phyloP scores from a whole-genome alignment of 2,113 vertebrate genomes.

The Phrynosoma blainvillii region DNA sequence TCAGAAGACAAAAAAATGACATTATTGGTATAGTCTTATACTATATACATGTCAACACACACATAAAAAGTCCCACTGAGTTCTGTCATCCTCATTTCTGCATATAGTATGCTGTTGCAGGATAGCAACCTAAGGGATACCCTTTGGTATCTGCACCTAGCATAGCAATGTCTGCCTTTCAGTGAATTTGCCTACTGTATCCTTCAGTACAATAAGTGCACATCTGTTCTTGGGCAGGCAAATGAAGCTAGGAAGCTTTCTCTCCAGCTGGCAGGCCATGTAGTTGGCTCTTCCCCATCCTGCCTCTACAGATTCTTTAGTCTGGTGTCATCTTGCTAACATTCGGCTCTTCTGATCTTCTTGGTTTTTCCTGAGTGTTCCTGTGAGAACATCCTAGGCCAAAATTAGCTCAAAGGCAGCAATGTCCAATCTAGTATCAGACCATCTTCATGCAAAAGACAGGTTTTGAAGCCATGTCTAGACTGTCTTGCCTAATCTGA shows the following conservation, averaged over 20 bases:
- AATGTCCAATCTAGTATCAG: conserved; percentile 10
- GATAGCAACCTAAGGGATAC: no score
- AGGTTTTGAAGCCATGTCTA: conserved; percentile 16
- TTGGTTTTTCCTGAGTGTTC: conserved; percentile 6
- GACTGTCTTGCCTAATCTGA: not conserved
- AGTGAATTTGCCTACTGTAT: not conserved
- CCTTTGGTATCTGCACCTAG: no score
- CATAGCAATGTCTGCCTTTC: no score
- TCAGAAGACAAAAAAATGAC: conserved; percentile 38
- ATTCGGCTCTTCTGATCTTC: conserved; percentile 17
- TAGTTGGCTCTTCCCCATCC: fast-evolving
- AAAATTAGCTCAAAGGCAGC: not conserved
- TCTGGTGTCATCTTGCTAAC: conserved; percentile 34
- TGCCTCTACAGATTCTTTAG: not conserved
- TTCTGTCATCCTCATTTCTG: not conserved
- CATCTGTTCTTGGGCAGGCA: conserved; percentile 10
- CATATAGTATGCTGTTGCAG: no score
- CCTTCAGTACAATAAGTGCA: conserved; percentile 33
- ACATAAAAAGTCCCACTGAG: not conserved
- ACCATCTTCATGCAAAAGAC: not conserved
- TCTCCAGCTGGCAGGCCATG: conserved; percentile 31
- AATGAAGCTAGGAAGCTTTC: conserved; percentile 29
- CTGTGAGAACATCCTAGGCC: not conserved
- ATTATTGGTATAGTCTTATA: conserved; percentile 20
- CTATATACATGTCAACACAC: not conserved